Conservation (phyloP, 37 sponge, comb jelly and placozoan genomes). For the Lycopodina hypogea region DNA sequence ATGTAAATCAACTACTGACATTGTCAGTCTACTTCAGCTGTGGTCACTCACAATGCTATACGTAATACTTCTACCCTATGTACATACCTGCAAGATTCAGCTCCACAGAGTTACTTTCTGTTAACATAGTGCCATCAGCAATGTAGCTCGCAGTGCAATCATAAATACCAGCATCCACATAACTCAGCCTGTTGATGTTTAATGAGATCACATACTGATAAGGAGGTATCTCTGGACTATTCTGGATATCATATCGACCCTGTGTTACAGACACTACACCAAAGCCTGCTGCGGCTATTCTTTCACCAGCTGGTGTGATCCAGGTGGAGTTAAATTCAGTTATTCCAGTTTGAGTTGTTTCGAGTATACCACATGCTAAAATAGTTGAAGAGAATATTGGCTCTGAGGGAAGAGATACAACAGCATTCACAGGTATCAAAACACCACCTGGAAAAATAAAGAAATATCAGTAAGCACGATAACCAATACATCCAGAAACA, state of each 20-base stretch:
- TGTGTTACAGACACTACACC: too few species aligned
- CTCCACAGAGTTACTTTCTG: neutral
- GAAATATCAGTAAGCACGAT: too few species aligned
- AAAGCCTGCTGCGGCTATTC: neutral
- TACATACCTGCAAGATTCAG: neutral
- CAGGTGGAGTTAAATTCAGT: neutral
- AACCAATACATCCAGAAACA: too few species aligned
- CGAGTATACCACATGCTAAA: neutral
- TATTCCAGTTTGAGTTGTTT: neutral
- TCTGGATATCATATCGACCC: neutral
- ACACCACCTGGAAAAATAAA: too few species aligned
- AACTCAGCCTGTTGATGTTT: neutral
- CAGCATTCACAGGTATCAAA: too few species aligned
- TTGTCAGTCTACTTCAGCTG: too few species aligned
- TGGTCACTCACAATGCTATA: too few species aligned
- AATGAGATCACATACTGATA: neutral
- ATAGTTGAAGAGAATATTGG: neutral
- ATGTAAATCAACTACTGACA: too few species aligned
- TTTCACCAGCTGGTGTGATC: neutral
- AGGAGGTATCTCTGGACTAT: too few species aligned
- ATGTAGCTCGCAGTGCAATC: neutral
- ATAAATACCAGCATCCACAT: constrained; percentile 2
- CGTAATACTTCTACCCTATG: too few species aligned
- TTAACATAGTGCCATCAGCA: neutral
- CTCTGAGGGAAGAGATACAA: neutral